Base-by-base conservation (phyloP, 2,797 vertebrate genomes). In the Telmatherina bonti region DNA sequence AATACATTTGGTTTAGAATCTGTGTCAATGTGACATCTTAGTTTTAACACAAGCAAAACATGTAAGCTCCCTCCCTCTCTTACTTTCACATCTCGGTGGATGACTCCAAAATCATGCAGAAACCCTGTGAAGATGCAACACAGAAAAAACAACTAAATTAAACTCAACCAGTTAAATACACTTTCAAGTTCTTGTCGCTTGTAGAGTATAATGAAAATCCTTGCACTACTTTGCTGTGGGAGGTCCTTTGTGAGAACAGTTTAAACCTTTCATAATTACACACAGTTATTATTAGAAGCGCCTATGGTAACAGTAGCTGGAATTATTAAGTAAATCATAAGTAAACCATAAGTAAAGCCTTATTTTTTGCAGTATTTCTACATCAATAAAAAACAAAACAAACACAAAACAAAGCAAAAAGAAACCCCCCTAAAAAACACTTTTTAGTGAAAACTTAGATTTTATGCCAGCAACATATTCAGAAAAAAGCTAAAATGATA, bases 21-120 rank as follows among this genome's bases (percentile, higher is more conserved):
- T 38, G 6, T 10, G 22, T 59, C 24, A 24, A 58, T 22, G 38
- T 13, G 26, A 59, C 7, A n/a, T 38, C 10, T 13, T 1, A 5
- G 31, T 10, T 38, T 15, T 22, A n/a, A 20, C 22, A 26, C 51
- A 59, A 36, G 30, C 13, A 35, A 51, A 27, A 36, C n/a, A 7
- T 16, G 16, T 41, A 20, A 35, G 35, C 49, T 1, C 20, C 15
- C 13, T 45, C 22, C 7, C 1, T 41, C 36, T 68, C 77, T 83
- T 89, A 98, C 97, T 96, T 99, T 99, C 51, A 99, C 91, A 0
- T 99, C 97, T 81, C 97, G 94, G 87, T 99, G 98, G 67, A 98
- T 95, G 65, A 98, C 93, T 16, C 97, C 98, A 91, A 97, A 89
- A 81, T 97, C 95, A 4, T 99, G 97, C 45, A 99, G 95, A 82